These are phyloP conservation scores for Zosterops lateralis DNA, from an alignment of 2,113 vertebrate genomes.

Conservation along the genomic window DNA sequence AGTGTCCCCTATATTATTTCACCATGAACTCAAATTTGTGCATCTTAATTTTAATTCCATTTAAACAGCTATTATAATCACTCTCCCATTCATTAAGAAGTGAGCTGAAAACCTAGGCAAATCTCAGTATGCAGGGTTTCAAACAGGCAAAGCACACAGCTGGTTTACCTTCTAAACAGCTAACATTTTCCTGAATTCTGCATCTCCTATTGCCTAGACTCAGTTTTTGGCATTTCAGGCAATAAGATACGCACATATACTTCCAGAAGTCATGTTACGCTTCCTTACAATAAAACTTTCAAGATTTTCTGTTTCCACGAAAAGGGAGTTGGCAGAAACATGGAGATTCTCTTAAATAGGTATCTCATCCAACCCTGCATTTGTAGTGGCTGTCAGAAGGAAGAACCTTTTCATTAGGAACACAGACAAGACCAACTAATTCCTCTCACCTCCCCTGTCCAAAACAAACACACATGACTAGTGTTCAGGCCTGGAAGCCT, in stretches of 20 bases:
- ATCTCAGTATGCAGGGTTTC: neutral
- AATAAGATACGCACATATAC: neutral
- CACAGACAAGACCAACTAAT: neutral
- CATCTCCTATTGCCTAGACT: neutral
- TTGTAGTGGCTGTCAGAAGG: neutral
- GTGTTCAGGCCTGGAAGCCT: neutral
- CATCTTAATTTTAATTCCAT: neutral
- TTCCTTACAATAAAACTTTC: neutral
- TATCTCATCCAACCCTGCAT: neutral
- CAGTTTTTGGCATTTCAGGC: neutral
- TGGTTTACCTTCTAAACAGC: neutral
- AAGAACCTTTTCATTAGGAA: neutral
- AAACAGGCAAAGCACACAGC: neutral
- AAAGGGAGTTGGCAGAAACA: neutral
- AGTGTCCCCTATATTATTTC: neutral
- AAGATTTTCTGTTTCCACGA: neutral
- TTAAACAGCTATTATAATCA: neutral
- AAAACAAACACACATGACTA: neutral
- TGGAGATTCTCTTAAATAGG: neutral
- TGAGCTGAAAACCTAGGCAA: neutral
- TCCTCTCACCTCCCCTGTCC: neutral
- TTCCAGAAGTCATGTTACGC: neutral
- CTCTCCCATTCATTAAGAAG: neutral
- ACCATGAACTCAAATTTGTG: neutral
- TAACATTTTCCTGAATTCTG: neutral